These are phyloP conservation scores for Potamarius usumacintae DNA, from an alignment of 2,113 vertebrate species.

Conservation along the genomic window DNA sequence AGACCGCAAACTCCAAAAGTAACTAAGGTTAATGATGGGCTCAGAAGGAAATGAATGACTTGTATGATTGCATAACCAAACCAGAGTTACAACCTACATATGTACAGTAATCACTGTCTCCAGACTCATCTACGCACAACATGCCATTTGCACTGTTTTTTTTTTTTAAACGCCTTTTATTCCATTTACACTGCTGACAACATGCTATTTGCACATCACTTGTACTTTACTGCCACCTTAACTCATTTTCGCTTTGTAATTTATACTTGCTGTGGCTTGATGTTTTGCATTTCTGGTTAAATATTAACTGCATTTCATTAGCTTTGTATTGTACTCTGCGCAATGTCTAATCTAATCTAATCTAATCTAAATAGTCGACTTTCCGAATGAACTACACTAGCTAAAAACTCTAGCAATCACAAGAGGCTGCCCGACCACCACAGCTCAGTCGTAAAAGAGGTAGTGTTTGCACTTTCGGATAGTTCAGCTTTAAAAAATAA, in stretches of 20 bases:
- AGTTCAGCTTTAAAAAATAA: slow-evolving; percentile 5
- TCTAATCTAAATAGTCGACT: not conserved
- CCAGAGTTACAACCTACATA: slow-evolving; percentile 36
- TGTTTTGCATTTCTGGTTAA: not conserved
- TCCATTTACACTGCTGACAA: not conserved
- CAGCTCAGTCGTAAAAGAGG: slow-evolving; percentile 16
- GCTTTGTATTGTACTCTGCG: not conserved
- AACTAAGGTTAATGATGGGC: slow-evolving; percentile 45
- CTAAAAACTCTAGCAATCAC: not conserved
- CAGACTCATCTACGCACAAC: not conserved
- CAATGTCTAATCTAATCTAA: not conserved
- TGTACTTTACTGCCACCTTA: too few species aligned
- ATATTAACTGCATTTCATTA: not conserved
- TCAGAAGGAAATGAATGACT: slow-evolving; percentile 21
- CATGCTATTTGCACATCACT: not conserved
- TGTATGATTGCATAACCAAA: slow-evolving; percentile 38
- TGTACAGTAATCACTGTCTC: not conserved
- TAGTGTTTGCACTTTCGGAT: slow-evolving; percentile 38
- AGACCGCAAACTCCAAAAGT: slow-evolving; percentile 17
- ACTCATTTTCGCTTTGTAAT: not conserved
- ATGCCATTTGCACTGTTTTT: not conserved
- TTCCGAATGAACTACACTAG: not conserved
- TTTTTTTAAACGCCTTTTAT: not conserved
- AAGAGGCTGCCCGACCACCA: not conserved
- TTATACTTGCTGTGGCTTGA: not conserved